phyloP scores from a whole-genome alignment of 2,113 vertebrate species.

The Forbesichthys papilliferus region DNA sequence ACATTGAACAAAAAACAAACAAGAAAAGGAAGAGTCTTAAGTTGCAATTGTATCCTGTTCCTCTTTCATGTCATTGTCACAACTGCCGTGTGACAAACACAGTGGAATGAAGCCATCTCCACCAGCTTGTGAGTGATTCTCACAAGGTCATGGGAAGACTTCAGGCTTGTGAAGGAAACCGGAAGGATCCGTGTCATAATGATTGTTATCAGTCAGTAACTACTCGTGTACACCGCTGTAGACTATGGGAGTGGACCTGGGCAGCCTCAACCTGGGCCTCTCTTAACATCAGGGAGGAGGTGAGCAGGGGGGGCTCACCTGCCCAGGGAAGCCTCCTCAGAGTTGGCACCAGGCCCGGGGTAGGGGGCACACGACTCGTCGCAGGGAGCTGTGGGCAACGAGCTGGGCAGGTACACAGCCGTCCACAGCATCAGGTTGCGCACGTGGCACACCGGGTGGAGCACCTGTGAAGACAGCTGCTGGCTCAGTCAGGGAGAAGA shows the following conservation, averaged over 20 bases:
- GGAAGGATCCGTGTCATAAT: no score
- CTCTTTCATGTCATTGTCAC: not conserved
- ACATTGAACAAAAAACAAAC: not conserved
- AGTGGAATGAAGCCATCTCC: slow-evolving; percentile 2
- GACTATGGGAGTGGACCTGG: no score
- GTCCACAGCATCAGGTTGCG: slow-evolving; percentile 97
- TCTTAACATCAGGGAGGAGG: slow-evolving; percentile 68
- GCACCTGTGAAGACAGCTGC: slow-evolving; percentile 79
- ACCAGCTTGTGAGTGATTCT: no score
- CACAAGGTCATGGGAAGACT: no score
- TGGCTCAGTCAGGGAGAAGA: not conserved
- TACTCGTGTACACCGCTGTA: no score
- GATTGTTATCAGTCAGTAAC: no score
- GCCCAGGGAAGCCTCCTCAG: slow-evolving; percentile 88
- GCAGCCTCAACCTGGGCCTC: slow-evolving; percentile 37
- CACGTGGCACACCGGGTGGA: slow-evolving; percentile 96
- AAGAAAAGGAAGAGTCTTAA: no score
- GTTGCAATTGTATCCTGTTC: slow-evolving; percentile 21
- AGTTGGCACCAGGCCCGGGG: slow-evolving; percentile 83
- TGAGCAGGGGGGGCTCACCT: slow-evolving; percentile 81
- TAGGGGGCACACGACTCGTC: slow-evolving; percentile 94
- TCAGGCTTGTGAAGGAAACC: no score
- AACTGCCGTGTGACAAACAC: not conserved
- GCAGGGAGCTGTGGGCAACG: slow-evolving; percentile 89
- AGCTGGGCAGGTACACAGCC: slow-evolving; percentile 93